Evolutionary conservation across 2,888 invertebrate genomes (phyloP).

Genomic region (Spilosoma lubricipeda): DNA sequence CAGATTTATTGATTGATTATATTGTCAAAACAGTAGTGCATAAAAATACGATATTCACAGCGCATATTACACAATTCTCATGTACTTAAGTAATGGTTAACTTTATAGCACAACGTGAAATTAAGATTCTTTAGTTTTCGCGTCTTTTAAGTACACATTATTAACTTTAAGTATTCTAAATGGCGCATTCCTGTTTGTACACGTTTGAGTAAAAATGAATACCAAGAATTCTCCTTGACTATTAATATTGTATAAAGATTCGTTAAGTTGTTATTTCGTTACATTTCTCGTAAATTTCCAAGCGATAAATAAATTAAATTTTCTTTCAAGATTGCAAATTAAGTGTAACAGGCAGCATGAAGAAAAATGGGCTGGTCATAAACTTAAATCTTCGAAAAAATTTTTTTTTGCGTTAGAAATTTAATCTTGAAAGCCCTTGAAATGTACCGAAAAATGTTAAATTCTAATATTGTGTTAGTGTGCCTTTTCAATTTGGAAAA

Average conservation of each 20-base stretch:
- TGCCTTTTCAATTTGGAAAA: neutral
- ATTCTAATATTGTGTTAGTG: neutral
- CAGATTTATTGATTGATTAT: too few relatives aligned
- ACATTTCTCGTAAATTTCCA: neutral
- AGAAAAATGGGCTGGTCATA: neutral
- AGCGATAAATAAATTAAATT: neutral
- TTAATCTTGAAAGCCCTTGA: neutral
- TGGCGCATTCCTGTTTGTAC: neutral
- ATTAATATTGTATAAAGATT: neutral
- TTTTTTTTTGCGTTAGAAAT: neutral
- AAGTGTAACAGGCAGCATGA: neutral
- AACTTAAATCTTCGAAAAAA: neutral
- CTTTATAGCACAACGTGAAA: neutral
- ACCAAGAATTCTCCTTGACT: neutral
- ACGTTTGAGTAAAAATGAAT: neutral
- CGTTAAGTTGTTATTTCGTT: neutral
- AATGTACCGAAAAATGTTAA: neutral
- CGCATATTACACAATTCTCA: neutral
- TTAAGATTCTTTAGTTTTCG: neutral
- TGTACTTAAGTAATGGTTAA: neutral
- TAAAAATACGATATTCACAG: too few relatives aligned
- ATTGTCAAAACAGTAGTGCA: too few relatives aligned
- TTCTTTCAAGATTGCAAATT: neutral
- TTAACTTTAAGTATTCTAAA: neutral
- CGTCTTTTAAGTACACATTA: neutral